phyloP scores from a whole-genome alignment of 1,140 invertebrate species.

The Lithobius niger region DNA sequence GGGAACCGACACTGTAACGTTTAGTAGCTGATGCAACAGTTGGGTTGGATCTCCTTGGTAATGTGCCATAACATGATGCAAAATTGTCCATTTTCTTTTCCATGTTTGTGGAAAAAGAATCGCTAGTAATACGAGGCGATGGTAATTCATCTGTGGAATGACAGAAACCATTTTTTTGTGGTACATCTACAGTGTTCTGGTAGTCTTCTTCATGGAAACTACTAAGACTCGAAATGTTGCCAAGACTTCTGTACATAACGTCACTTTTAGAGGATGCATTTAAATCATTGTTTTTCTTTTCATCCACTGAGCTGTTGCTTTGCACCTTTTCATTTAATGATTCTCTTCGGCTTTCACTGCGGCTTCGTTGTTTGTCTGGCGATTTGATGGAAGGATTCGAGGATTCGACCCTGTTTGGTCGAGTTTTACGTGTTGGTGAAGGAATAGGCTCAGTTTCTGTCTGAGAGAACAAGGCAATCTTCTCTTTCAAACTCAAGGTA shows the following conservation, averaged over 20 bases:
- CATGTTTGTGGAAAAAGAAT: too few relatives aligned
- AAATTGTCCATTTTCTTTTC: too few relatives aligned
- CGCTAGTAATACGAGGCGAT: neutral
- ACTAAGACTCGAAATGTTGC: neutral
- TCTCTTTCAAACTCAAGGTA: slow-evolving; percentile 55
- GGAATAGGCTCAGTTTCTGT: slow-evolving; percentile 27
- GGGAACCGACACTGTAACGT: slow-evolving; percentile 20
- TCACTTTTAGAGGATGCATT: neutral
- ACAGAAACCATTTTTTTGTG: neutral
- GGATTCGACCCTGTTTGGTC: too few relatives aligned
- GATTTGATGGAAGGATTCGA: too few relatives aligned
- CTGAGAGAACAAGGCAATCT: slow-evolving; percentile 72
- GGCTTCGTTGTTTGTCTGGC: too few relatives aligned
- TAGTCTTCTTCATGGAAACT: too few relatives aligned
- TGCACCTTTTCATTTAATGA: neutral
- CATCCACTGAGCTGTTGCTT: neutral
- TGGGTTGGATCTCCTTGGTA: too few relatives aligned
- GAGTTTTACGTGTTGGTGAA: slow-evolving; percentile 26
- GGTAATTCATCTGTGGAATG: neutral
- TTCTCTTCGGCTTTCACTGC: slow-evolving; percentile 37
- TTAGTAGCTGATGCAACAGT: too few relatives aligned
- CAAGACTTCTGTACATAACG: neutral
- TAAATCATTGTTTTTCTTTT: neutral
- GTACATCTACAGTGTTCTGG: neutral
- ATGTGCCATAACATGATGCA: too few relatives aligned